phyloP scores from a whole-genome alignment of 2,113 vertebrate species.

The Chaetops frenatus region DNA sequence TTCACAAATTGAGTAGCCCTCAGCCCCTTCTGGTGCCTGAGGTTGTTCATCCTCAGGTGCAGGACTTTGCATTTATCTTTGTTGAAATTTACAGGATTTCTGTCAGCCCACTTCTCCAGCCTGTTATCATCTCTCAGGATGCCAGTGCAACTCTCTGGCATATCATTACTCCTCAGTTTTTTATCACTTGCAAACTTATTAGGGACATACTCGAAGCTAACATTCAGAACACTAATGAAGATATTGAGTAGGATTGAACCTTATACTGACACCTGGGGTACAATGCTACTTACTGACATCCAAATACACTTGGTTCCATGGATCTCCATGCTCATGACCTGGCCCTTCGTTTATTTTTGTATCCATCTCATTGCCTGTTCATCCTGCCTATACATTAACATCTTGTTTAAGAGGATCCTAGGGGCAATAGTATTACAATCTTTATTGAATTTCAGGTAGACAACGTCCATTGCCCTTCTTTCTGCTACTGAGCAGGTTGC shows the following conservation, averaged over 20 bases:
- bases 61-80: neutral
- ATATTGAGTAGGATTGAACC: neutral
- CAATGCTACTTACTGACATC: neutral
- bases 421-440: neutral
- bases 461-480: neutral
- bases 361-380: neutral
- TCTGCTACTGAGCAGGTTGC: neutral
- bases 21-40: neutral
- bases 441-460: neutral
- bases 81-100: neutral
- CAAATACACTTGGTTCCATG: neutral
- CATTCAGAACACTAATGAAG: neutral
- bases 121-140: too few relatives aligned
- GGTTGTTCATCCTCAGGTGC: neutral
- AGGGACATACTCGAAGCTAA: too few relatives aligned
- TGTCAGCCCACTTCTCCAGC: neutral
- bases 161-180: neutral
- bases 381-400: neutral
- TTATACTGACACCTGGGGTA: neutral
- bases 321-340: neutral
- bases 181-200: neutral
- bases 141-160: neutral
- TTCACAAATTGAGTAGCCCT: neutral
- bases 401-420: neutral
- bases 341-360: neutral